Evolutionary conservation across 2,888 invertebrate species (phyloP).

Genomic region (Dasypogon diadema): DNA sequence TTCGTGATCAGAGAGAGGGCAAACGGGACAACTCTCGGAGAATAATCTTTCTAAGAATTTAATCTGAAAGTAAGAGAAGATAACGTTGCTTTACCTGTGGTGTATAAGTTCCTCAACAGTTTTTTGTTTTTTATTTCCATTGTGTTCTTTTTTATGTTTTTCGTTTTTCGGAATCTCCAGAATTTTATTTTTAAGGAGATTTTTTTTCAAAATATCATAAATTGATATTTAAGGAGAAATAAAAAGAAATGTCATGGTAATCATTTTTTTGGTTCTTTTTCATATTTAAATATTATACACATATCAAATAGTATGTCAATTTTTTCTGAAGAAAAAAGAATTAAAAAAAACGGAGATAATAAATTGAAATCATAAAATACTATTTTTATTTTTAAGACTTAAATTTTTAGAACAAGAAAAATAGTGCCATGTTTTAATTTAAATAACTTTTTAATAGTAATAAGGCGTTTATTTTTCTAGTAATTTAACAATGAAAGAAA

Average conservation of each 20-base stretch:
- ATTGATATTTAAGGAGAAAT: not conserved
- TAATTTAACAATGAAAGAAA: conserved; percentile 37
- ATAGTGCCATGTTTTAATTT: conserved; percentile 56
- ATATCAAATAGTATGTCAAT: conserved; percentile 58
- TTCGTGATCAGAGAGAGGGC: conserved; percentile 11
- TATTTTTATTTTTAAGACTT: conserved; percentile 50
- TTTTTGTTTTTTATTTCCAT: conserved; percentile 36
- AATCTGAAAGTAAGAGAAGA: conserved; percentile 71
- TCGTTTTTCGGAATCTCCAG: conserved; percentile 24
- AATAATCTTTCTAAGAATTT: conserved; percentile 68
- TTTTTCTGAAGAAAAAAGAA: conserved; percentile 53
- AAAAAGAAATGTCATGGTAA: not conserved
- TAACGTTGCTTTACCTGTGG: conserved; percentile 65
- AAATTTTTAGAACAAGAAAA: conserved; percentile 51
- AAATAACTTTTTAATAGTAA: conserved; percentile 29
- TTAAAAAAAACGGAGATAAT: conserved; percentile 46
- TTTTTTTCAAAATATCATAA: not conserved
- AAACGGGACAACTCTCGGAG: not conserved
- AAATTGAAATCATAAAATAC: conserved; percentile 46
- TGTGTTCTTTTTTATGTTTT: conserved; percentile 36
- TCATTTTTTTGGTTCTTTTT: conserved; percentile 19
- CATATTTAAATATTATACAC: conserved; percentile 52
- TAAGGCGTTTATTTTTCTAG: conserved; percentile 50
- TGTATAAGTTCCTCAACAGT: conserved; percentile 66
- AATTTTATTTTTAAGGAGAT: conserved; percentile 20